Percentiles rank a stretch among this genome's conserved stretches.
phyloP scores from a whole-genome alignment of 2,797 vertebrate species.

The Phrynocephalus guinanensis region DNA sequence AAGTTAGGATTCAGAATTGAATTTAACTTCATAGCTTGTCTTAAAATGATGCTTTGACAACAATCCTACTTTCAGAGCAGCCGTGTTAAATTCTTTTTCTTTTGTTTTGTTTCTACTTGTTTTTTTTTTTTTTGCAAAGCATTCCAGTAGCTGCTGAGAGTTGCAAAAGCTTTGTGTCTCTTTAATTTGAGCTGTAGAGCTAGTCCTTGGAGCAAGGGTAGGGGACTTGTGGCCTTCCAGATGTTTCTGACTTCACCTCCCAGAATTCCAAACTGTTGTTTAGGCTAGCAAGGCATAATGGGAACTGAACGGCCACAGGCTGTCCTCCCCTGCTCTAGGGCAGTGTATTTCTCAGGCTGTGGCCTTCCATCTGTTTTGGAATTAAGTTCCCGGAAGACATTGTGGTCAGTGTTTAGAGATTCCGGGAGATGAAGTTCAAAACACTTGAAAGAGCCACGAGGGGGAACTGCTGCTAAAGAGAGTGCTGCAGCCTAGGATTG shows the following conservation, averaged over 20 bases:
- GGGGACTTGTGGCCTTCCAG: not conserved
- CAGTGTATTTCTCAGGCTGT: not conserved
- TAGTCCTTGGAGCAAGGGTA: not conserved
- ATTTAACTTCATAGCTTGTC: not conserved
- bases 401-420: not conserved
- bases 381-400: not conserved
- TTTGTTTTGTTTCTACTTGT: not conserved
- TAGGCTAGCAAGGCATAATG: not conserved
- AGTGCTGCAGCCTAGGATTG: too few species aligned
- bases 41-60: not conserved
- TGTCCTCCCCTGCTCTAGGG: not conserved
- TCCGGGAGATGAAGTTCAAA: not conserved
- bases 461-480: constrained; percentile 27
- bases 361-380: not conserved
- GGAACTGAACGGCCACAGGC: not conserved
- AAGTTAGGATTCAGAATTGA: constrained; percentile 10
- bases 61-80: not conserved
- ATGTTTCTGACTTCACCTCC: not conserved
- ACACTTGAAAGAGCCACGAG: not conserved
- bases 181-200: not conserved
- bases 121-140: not conserved
- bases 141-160: not conserved
- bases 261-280: not conserved
- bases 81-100: not conserved
- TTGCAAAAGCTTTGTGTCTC: not conserved